Evolutionary conservation across 2,888 invertebrate species (phyloP), one percentile per base, ranked within the genome.

Genomic region (Cacoxenus indagator): DNA sequence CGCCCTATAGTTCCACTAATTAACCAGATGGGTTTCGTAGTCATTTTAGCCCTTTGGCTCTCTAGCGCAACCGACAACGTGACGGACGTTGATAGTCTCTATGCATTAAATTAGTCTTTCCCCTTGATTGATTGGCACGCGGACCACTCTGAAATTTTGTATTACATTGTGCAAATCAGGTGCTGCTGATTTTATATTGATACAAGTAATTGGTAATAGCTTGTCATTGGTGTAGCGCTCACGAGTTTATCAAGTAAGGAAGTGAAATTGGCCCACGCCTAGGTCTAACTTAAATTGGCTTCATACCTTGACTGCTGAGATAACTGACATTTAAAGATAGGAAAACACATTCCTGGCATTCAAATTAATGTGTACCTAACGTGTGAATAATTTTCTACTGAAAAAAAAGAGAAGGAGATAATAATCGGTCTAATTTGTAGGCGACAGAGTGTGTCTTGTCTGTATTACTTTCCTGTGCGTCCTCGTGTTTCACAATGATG

Each of bases 31-130:
- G 17, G 19, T 37, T 37, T 37, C 5, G 37, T 37, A 11, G 37
- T 37, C 37, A 37, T 8, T 37, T 5, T 37, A 14, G 37, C 1
- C n/a, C 37, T 37, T 37, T 37, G 37, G 37, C 14, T 8, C 9
- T 2, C 14, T 37, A 37, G 14, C 37, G 37, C 1, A 78, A 72
- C 66, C 72, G 69, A 69, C 77, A n/a, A n/a, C n/a, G n/a, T n/a
- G n/a, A n/a, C n/a, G n/a, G n/a, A n/a, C n/a, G n/a, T n/a, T n/a
- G n/a, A n/a, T n/a, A n/a, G n/a, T 76, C 75, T 72, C 45, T 70
- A 71, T 70, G 81, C 78, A 81, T 78, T 81, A 79, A 79, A 81
- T 79, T 79, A 78, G 81, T 78, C 77, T 69, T 70, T 77, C 78
- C 75, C n/a, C 1, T 80, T 79, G 79, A 82, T 79, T 79, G 79